A percentile compares a stretch with the other conserved stretches of the same genome.
phyloP scores from a whole-genome alignment of 2,888 invertebrate species.

The Meteorus colon region DNA sequence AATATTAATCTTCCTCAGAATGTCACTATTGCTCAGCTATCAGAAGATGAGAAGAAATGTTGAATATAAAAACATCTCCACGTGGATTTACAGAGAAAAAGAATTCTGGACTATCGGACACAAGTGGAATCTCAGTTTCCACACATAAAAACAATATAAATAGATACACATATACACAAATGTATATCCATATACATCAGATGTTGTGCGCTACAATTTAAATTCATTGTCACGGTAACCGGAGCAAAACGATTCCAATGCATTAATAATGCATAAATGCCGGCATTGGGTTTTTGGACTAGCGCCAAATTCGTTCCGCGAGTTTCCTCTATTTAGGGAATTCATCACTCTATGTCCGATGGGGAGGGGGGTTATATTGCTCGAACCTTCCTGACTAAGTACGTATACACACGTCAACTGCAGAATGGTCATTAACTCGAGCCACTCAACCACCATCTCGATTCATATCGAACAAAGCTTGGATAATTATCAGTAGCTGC shows the following conservation, averaged over 20 bases:
- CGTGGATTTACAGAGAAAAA: neutral
- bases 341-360: constrained; percentile 59
- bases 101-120: neutral
- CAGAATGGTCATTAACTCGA: constrained; percentile 53
- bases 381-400: constrained; percentile 47
- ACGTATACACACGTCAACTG: constrained; percentile 53
- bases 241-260: constrained; percentile 64
- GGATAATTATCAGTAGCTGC: neutral
- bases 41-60: too few species aligned
- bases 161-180: neutral
- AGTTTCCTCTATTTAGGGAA: constrained; percentile 65
- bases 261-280: constrained; percentile 70
- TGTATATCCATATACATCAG: neutral
- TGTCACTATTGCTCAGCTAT: too few species aligned
- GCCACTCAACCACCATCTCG: constrained; percentile 49
- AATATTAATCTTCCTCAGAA: too few species aligned
- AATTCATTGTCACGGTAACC: constrained; percentile 61
- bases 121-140: neutral
- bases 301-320: constrained; percentile 57
- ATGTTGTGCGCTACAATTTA: constrained; percentile 51
- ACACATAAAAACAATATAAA: neutral
- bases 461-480: constrained; percentile 50
- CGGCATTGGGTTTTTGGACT: constrained; percentile 62
- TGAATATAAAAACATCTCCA: too few species aligned
- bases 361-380: constrained; percentile 25